Conservation (phyloP, 2,797 vertebrate genomes). For the Enteromius afrohamiltoni region DNA sequence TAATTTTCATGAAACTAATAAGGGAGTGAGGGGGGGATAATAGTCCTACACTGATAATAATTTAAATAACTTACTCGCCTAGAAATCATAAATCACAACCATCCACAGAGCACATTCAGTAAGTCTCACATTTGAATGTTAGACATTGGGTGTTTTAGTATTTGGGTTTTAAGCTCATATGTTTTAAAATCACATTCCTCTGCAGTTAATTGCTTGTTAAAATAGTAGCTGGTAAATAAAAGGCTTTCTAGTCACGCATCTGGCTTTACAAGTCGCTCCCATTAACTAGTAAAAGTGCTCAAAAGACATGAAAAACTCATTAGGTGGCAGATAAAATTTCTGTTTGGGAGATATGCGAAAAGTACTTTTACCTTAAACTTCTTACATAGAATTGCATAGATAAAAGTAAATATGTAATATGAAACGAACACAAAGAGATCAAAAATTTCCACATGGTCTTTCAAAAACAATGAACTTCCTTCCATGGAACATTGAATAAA, state of each 20-base stretch:
- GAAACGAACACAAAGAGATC: background rate
- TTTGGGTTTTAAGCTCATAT: background rate
- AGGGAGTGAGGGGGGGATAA: background rate
- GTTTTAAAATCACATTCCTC: constrained; percentile 2
- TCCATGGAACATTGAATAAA: background rate
- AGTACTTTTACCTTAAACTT: background rate
- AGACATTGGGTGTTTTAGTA: too few relatives aligned
- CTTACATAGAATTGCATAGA: background rate
- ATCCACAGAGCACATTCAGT: too few relatives aligned
- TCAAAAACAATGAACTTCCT: background rate
- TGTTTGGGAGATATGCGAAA: background rate
- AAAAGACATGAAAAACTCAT: background rate
- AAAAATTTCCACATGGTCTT: background rate
- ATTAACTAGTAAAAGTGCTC: constrained; percentile 1
- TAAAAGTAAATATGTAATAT: background rate
- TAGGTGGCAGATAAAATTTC: background rate
- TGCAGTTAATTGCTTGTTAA: background rate
- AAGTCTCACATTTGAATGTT: too few relatives aligned
- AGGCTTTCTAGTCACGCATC: background rate
- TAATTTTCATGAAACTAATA: background rate
- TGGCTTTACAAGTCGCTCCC: background rate
- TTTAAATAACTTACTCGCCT: too few relatives aligned
- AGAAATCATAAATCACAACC: too few relatives aligned
- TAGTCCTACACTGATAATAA: background rate
- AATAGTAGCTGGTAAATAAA: background rate